These are phyloP conservation scores for Myotis pilosus DNA, from an alignment of 2,797 vertebrate genomes.

Conservation along the genomic window DNA sequence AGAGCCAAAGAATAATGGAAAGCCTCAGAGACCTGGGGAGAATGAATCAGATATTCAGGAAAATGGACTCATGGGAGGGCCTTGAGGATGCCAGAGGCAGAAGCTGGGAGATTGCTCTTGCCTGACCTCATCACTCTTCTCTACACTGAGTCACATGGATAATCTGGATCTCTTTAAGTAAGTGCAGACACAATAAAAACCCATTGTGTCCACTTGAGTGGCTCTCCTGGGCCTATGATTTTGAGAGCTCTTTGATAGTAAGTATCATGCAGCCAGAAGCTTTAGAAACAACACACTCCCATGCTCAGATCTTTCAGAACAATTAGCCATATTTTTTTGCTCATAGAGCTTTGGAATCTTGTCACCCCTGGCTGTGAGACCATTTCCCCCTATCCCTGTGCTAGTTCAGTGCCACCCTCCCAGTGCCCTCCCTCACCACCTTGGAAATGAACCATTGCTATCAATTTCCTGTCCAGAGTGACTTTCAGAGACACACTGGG, in stretches of 20 bases:
- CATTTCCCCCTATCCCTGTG: not conserved
- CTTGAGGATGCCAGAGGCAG: not conserved
- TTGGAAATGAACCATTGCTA: constrained; percentile 55
- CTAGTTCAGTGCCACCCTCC: not conserved
- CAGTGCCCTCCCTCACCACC: not conserved
- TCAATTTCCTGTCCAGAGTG: constrained; percentile 69
- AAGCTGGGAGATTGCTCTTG: not conserved
- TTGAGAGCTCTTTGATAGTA: not conserved
- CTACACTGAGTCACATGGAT: not conserved
- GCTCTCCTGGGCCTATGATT: not conserved
- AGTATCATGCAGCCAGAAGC: not conserved
- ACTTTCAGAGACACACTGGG: constrained; percentile 47
- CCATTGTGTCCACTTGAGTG: not conserved
- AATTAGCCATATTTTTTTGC: not conserved
- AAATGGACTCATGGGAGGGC: not conserved
- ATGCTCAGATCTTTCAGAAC: not conserved
- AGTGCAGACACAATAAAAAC: no score
- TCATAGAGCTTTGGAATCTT: not conserved
- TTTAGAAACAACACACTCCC: not conserved
- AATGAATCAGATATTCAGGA: no score
- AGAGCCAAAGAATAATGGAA: not conserved
- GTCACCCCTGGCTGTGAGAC: not conserved
- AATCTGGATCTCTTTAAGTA: not conserved
- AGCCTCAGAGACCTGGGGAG: not conserved
- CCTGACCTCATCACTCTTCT: not conserved